Base-by-base conservation (phyloP, 1,140 invertebrate genomes). In the Metopolophium dirhodum region DNA sequence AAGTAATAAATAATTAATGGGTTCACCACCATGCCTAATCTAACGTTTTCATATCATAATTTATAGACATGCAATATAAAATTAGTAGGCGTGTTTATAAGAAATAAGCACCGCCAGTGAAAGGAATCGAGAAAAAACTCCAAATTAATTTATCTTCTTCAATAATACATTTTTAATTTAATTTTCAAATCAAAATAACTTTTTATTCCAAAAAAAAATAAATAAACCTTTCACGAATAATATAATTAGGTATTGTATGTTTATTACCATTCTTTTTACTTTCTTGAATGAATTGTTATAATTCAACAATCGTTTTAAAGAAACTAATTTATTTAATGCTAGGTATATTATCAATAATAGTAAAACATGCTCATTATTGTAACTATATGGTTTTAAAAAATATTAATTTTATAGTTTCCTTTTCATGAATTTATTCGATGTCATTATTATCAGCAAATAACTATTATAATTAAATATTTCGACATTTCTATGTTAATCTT, bases 101-200 rank as follows among this genome's bases (percentile, higher is more conserved):
- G 35, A 49, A 54, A 89, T 51, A 51, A 88, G 41, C 30, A 18
- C 7, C 20, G 47, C 18, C 30, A 14, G 49, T 54, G 87, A 89
- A 89, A 54, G 35, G 49, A 51, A n/a, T 54, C 1, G n/a, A 35
- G 0, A 54, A 23, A 54, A 37, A 54, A 89, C 35, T 51, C 20
- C 26, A 35, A 86, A 54, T 37, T 89, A 37, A 37, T 51, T 23
- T 54, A 37, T 54, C 6, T 3, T 51, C 18, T 49, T 7, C 20
- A n/a, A 88, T 51, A 88, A 85, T 45, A 35, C 20, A 41, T 87
- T 49, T n/a, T 87, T 14, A 87, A 87, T 87, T 87, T 49, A 87
- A 87, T 87, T 35, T 51, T 51, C 1, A 30, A 49, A 35, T 51
- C 18, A 9, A 35, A 35, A 49, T 88, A 88, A 51, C 20, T 45